Conservation (phyloP, 2,113 vertebrate genomes). For the Psettodes erumei region DNA sequence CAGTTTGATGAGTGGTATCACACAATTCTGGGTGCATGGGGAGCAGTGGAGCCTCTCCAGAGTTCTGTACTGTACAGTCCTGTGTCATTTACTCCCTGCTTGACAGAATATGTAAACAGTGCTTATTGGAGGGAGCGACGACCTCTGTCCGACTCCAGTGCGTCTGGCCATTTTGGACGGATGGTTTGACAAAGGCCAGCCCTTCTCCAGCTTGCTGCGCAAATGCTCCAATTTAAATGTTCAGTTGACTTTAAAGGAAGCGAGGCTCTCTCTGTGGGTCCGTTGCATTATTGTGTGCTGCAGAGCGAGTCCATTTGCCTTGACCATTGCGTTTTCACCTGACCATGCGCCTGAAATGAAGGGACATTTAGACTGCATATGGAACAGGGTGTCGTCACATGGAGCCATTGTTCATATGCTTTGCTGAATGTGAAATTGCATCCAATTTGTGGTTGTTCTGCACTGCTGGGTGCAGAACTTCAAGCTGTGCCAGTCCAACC, state of each 20-base stretch:
- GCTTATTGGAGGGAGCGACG: conserved; percentile 38
- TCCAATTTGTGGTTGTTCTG: conserved; percentile 38
- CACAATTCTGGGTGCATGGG: conserved; percentile 48
- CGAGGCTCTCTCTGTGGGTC: conserved; percentile 8
- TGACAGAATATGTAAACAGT: conserved; percentile 41
- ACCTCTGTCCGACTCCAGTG: conserved; percentile 40
- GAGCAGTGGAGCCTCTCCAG: conserved; percentile 43
- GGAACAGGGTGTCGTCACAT: conserved; percentile 56
- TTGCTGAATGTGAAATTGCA: conserved; percentile 72
- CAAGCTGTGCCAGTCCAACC: conserved; percentile 14
- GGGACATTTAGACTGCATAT: conserved; percentile 78
- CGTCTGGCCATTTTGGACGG: conserved; percentile 61
- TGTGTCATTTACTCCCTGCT: conserved; percentile 47
- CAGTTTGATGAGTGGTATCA: conserved; percentile 69
- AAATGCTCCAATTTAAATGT: conserved; percentile 72
- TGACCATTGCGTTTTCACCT: conserved; percentile 50
- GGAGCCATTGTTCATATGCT: conserved; percentile 56
- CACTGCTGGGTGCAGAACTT: conserved; percentile 3
- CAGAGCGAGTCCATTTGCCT: conserved; percentile 58
- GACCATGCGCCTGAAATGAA: conserved; percentile 62
- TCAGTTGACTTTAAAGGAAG: conserved; percentile 44
- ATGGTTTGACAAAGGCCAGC: conserved; percentile 71
- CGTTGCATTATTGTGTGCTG: conserved; percentile 39
- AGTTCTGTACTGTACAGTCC: conserved; percentile 23
- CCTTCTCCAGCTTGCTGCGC: conserved; percentile 48